These are phyloP conservation scores for Poeciliopsis turneri DNA, from an alignment of 2,797 vertebrate species.

Conservation along the genomic window DNA sequence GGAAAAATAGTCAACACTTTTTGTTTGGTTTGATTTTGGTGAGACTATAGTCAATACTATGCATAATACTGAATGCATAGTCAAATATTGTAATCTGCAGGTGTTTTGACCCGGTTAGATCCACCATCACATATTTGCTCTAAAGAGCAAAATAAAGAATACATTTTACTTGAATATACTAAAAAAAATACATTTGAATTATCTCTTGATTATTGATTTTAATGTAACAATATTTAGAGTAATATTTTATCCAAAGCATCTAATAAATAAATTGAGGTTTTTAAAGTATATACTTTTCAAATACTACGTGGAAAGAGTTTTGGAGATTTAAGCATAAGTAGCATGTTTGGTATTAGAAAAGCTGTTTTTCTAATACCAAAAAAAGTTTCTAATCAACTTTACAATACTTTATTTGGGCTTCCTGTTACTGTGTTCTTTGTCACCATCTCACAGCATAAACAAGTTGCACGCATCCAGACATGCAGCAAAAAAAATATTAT, in stretches of 20 bases:
- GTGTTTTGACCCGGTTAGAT: not conserved
- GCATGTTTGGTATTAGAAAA: not conserved
- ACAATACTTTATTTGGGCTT: not conserved
- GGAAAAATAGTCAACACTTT: not conserved
- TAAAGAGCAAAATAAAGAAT: slow-evolving; percentile 12
- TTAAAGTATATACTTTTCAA: not conserved
- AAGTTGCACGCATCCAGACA: not conserved
- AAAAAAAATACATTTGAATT: not conserved
- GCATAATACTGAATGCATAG: not conserved
- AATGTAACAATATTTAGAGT: not conserved
- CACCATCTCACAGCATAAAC: not conserved
- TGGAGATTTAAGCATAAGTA: not conserved
- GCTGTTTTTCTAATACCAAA: too few species aligned
- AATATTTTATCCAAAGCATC: not conserved
- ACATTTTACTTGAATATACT: not conserved
- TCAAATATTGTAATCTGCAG: not conserved
- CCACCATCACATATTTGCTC: not conserved
- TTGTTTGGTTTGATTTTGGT: not conserved
- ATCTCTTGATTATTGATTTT: too few species aligned
- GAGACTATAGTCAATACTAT: not conserved
- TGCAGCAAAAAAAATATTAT: not conserved
- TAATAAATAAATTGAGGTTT: not conserved
- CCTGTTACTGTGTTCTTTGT: not conserved
- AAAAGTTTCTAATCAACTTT: too few species aligned
- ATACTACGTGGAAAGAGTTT: not conserved